Evolutionary conservation across 2,797 vertebrate genomes (phyloP).

Genomic region (Eutrigla gurnardus): DNA sequence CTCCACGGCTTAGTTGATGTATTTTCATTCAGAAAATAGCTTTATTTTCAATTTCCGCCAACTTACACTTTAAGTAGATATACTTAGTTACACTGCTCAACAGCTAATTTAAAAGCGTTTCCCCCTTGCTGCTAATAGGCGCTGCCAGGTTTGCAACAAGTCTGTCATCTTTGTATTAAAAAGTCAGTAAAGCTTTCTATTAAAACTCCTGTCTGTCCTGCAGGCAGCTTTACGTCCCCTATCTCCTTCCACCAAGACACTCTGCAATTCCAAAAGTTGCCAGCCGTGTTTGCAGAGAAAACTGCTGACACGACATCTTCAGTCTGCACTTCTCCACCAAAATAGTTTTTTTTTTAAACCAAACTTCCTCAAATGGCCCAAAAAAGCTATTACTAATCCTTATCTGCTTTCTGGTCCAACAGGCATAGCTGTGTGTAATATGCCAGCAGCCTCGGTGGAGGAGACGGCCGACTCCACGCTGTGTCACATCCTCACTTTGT

Average conservation of each 20-base stretch:
- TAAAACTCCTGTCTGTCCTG: background rate
- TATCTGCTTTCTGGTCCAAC: slow-evolving; percentile 52
- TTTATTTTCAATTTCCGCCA: no score
- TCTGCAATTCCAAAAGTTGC: slow-evolving; percentile 27
- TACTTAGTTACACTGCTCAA: background rate
- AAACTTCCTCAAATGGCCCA: slow-evolving; percentile 29
- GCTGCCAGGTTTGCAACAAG: slow-evolving; percentile 12
- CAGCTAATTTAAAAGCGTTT: background rate
- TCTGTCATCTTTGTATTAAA: slow-evolving; percentile 6
- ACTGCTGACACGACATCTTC: slow-evolving; percentile 38
- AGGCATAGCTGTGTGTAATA: slow-evolving; percentile 98
- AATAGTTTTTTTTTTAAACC: slow-evolving; percentile 24
- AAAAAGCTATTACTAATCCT: slow-evolving; percentile 41
- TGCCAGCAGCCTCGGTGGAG: slow-evolving; percentile 97
- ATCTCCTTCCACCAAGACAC: slow-evolving; percentile 33
- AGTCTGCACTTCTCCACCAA: slow-evolving; percentile 15
- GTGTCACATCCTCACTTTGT: slow-evolving; percentile 98
- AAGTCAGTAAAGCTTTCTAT: slow-evolving; percentile 4
- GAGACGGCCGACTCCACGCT: slow-evolving; percentile 97
- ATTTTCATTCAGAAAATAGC: no score
- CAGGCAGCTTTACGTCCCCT: slow-evolving; percentile 18
- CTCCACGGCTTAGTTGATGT: no score
- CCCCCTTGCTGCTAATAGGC: background rate
- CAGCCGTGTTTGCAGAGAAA: slow-evolving; percentile 14
- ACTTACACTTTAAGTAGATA: no score